These are phyloP conservation scores for Xiphydria camelus DNA, from an alignment of 2,888 invertebrate genomes.

Conservation along the genomic window DNA sequence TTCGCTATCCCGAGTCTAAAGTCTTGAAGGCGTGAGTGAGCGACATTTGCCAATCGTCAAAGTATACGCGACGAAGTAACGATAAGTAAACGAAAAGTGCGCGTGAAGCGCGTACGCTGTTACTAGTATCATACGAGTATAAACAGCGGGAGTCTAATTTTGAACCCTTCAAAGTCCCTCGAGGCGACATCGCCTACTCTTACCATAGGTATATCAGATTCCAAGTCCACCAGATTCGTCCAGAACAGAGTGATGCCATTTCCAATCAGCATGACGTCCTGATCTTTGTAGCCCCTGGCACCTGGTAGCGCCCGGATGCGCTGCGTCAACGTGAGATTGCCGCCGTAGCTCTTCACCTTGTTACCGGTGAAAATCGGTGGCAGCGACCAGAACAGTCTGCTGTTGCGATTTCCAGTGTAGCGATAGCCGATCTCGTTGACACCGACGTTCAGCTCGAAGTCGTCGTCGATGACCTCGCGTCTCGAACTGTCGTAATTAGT, in stretches of 20 bases:
- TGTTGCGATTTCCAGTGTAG: slow-evolving; percentile 57
- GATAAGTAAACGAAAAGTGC: too few relatives aligned
- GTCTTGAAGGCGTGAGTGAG: too few relatives aligned
- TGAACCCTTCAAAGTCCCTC: too few relatives aligned
- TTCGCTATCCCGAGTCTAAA: too few relatives aligned
- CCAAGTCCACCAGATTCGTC: slow-evolving; percentile 66
- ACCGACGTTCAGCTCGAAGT: slow-evolving; percentile 61
- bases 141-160: slow-evolving; percentile 21
- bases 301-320: slow-evolving; percentile 65
- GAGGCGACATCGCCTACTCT: too few relatives aligned
- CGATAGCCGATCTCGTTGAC: slow-evolving; percentile 68
- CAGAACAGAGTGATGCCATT: slow-evolving; percentile 77
- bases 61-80: not conserved
- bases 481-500: slow-evolving; percentile 45
- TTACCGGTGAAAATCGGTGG: slow-evolving; percentile 67
- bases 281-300: slow-evolving; percentile 66
- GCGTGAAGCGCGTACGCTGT: too few relatives aligned
- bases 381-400: slow-evolving; percentile 74
- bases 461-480: slow-evolving; percentile 56
- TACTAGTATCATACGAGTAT: not conserved
- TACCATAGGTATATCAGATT: slow-evolving; percentile 66
- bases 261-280: slow-evolving; percentile 81
- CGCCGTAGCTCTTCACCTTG: slow-evolving; percentile 86
- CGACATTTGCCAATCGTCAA: too few relatives aligned
- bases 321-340: slow-evolving; percentile 75